Evolutionary conservation across 2,113 vertebrate genomes (phyloP).

Genomic region (Seriola aureovittata): DNA sequence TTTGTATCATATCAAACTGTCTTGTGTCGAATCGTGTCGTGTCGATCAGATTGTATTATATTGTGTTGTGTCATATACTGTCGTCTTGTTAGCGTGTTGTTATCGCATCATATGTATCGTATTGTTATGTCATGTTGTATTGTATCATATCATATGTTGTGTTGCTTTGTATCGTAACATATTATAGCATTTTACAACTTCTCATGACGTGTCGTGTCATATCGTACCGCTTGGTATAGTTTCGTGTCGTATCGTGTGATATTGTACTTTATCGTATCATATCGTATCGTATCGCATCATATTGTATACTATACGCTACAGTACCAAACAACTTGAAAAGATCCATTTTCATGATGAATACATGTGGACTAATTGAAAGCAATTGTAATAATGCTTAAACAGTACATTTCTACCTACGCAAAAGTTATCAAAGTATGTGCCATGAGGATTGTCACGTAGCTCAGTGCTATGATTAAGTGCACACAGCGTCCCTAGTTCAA

Average conservation of each 20-base stretch:
- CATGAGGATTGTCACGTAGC: no score
- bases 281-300: no score
- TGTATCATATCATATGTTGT: background rate
- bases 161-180: background rate
- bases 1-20: no score
- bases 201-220: background rate
- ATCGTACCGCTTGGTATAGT: background rate
- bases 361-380: background rate
- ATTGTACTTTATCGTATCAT: no score
- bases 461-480: background rate
- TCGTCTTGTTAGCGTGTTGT: background rate
- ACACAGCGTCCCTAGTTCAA: background rate
- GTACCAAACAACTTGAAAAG: background rate
- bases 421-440: no score
- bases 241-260: no score
- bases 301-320: no score
- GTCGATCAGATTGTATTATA: no score
- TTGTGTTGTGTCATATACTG: background rate
- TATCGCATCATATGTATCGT: no score
- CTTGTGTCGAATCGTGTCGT: no score
- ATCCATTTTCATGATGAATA: background rate
- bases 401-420: background rate
- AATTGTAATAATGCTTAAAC: no score
- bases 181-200: no score
- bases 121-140: background rate